Evolutionary conservation across 1,140 invertebrate species (phyloP), one percentile per base, ranked within the genome.

Genomic region (Lasioglossum albipes): DNA sequence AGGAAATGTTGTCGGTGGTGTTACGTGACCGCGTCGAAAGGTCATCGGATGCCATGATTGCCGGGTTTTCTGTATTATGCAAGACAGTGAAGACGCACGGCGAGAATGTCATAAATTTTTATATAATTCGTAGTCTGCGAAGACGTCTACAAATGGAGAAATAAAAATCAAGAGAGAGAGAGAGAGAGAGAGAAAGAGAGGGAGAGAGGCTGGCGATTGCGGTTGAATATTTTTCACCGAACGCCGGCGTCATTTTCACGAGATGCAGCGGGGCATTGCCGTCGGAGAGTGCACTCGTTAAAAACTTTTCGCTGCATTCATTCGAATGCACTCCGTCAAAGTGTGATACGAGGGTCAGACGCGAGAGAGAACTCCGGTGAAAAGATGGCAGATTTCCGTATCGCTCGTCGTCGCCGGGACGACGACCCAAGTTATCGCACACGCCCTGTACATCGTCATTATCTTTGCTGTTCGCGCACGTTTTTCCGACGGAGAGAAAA

Each of bases 261-360:
- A 75, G 64, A 62, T 57, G 54, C 54, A 59, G 16, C 65, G 22
- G 52, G 54, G 62, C 77, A 57, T 66, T 65, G 71, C 77, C 57
- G 69, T 31, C 16, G 69, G 41, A 68, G 62, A 75, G 73, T 75
- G 79, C 73, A 68, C 79, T 80, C 79, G 79, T 75, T 80, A 75
- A 79, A 79, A 80, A 75, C 72, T 80, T 75, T 80, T 69, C 73
- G 45, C 79, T 45, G 45, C 41, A 75, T 80, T 80, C 79, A 80
- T 75, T 69, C 65, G 79, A 68, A 69, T 54, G 73, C 79, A 80
- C 72, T 80, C 42, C 65, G 73, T 75, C 79, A 80, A 75, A 80
- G 72, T 75, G 65, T 64, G 36, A 68, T 45, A 64, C 72, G 45
- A 68, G 79, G 73, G 73, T 80, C 79, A 75, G 71, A 74, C 65